Percentiles rank a stretch among this genome's conserved stretches.
Conservation (phyloP, 2,113 vertebrate species). For the Hystrix cristata region DNA sequence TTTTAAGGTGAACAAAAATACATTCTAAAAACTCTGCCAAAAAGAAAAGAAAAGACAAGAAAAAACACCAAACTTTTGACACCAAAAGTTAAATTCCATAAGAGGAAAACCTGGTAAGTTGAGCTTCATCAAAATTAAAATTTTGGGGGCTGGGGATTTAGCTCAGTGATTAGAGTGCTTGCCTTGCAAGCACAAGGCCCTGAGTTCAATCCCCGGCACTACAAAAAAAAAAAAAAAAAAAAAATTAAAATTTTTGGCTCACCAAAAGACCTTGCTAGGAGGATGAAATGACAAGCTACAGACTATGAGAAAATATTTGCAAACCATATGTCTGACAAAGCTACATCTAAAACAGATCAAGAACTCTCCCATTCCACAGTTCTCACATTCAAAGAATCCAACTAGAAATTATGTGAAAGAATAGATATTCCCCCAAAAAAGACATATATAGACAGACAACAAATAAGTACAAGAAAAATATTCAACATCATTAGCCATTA, state of each 20-base stretch:
- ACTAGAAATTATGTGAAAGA: constrained; percentile 43
- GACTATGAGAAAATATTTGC: constrained; percentile 11
- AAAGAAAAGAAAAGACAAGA: too few relatives aligned
- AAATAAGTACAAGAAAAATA: neutral
- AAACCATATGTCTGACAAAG: constrained; percentile 14
- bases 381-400: neutral
- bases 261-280: constrained; percentile 16
- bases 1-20: constrained; percentile 85
- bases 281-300: constrained; percentile 39
- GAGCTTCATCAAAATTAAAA: constrained; percentile 29
- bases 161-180: too few relatives aligned
- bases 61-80: neutral
- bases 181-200: too few relatives aligned
- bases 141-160: neutral
- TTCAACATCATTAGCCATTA: neutral
- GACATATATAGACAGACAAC: neutral
- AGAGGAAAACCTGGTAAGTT: constrained; percentile 7
- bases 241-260: constrained; percentile 48
- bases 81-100: neutral
- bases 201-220: too few relatives aligned
- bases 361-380: neutral
- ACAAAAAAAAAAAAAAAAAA: too few relatives aligned
- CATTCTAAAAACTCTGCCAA: constrained; percentile 80
- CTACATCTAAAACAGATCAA: neutral
- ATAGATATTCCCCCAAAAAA: neutral